Conservation (phyloP, 2,888 invertebrate species). For the Lamellibrachia satsuma region DNA sequence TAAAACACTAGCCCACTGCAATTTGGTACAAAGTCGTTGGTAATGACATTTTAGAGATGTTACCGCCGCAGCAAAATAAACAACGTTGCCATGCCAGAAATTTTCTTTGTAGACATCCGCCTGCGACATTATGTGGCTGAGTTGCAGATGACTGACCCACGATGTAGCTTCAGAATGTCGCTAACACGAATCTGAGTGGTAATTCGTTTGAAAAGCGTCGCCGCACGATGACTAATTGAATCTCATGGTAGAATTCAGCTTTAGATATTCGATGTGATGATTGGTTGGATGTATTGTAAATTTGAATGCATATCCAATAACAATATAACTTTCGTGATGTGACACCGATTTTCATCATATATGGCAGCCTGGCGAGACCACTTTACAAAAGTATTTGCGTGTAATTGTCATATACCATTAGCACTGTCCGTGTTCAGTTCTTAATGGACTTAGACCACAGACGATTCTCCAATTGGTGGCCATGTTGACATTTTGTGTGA, state of each 20-base stretch:
- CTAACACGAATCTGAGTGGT: neutral
- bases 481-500: no score
- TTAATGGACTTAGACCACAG: neutral
- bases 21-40: neutral
- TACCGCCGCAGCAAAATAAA: neutral
- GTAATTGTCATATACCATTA: neutral
- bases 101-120: neutral
- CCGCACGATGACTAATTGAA: neutral
- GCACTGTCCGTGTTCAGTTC: neutral
- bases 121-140: neutral
- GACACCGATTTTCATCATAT: neutral
- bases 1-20: neutral
- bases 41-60: neutral
- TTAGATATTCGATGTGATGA: neutral
- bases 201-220: neutral
- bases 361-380: neutral
- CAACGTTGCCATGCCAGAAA: neutral
- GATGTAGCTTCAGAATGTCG: neutral
- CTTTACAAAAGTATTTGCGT: neutral
- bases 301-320: neutral
- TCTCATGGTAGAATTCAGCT: neutral
- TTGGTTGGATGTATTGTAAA: slow-evolving; percentile 1
- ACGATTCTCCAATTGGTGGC: no score
- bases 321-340: neutral
- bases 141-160: neutral